Base-by-base conservation (phyloP, 2,113 vertebrate genomes). In the Pseudois nayaur region DNA sequence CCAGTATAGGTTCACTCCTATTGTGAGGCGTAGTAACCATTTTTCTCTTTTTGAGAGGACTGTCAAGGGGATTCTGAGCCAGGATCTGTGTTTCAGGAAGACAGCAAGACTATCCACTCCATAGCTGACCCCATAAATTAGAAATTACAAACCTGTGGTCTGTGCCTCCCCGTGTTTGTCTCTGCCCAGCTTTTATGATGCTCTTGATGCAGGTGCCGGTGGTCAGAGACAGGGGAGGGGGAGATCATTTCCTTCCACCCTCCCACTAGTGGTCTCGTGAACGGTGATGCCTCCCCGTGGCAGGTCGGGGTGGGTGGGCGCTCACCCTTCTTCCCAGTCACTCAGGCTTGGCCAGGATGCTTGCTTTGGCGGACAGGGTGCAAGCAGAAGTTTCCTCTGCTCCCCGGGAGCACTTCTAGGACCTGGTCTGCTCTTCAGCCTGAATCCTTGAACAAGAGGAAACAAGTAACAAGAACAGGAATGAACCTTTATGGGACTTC, bases 201-300 rank as follows among this genome's bases (percentile, higher is more conserved):
- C 23, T 50, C 57, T 36, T 54, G 89, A 62, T 85, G 78, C 31
- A 11, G 9, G 6, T 84, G 93, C 62, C 31, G n/a, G 79, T 29
- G 11, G 54, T 67, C 79, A 31, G 54, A 83, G 59, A 54, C 8
- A 54, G 17, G 12, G 71, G 27, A 31, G 3, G 43, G 43, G 50
- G 23, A 27, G 57, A 27, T 48, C 0, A 0, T 40, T 52, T 29
- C 54, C 55, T 3, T 43, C 64, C 27, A 6, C 15, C 33, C 23
- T 29, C 6, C 48, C 14, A 0, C 60, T 21, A 29, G 23, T 1
- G 23, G 52, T 31, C 31, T 2, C 1, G 27, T 50, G 57, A 33
- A 19, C 0, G 1, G 36, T 43, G 27, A 3, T 0, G 55, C 43
- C 48, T 93, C 31, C 84, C 84, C 15, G 0, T 1, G 7, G 19